Evolutionary conservation across 1,140 invertebrate species (phyloP), one percentile per base, ranked within the genome.

Genomic region (Trachymyrmex cornetzi): DNA sequence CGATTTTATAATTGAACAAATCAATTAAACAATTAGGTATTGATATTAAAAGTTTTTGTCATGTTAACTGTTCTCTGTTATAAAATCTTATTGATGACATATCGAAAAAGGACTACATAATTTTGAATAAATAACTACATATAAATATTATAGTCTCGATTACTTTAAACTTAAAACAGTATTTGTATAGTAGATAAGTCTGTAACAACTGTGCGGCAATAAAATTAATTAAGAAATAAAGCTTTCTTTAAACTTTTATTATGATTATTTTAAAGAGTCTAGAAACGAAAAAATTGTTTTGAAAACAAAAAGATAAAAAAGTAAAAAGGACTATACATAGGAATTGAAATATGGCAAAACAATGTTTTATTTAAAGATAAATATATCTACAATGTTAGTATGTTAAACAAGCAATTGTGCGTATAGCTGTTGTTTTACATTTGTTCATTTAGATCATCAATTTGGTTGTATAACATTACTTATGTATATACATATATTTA

Each of bases 151-250:
- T 14, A n/a, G 7, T 59, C 19, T 16, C 4, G 48, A 3, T 44
- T 38, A 61, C 1, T 22, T 38, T 75, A 16, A 55, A 24, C 72
- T 67, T 61, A 2, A 75, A 44, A 88, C 55, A 89, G 55, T 86
- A 88, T 88, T 90, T 30, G 3, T 61, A 48, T 75, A 61, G 19
- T 38, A 38, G 34, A 75, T 74, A 85, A 74, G 50, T 19, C 7
- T 77, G 77, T 77, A 34, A 34, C 30, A 38, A 38, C 34, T 38
- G 7, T 38, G 22, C 50, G 1, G 57, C 55, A 50, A 77, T 69
- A 50, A 77, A 86, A 16, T 3, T 61, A 22, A 63, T 63, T 77
- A 5, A 55, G n/a, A 30, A 77, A 38, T 30, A 30, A 34, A 30
- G 9, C 11, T 38, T 63, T 22, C 16, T 77, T 19, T 19, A 38